Conservation (phyloP, 1,140 invertebrate species). For the Papilio polyxenes region DNA sequence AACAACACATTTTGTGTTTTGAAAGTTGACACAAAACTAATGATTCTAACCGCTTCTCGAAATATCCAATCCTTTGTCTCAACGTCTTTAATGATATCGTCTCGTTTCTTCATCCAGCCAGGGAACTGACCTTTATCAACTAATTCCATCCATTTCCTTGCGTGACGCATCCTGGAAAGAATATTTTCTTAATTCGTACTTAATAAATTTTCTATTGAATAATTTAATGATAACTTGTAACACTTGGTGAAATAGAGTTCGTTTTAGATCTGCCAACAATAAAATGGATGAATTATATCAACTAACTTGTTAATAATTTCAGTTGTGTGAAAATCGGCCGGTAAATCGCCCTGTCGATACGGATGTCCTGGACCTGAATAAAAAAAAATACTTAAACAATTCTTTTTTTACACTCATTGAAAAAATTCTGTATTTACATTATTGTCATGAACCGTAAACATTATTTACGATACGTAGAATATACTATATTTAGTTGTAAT, state of each 20-base stretch:
- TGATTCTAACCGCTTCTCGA: constrained; percentile 64
- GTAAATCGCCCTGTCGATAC: constrained; percentile 64
- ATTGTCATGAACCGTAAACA: no score
- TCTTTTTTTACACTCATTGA: no score
- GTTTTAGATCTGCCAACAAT: no score
- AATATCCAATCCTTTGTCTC: constrained; percentile 75
- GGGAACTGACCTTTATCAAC: constrained; percentile 59
- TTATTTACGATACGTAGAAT: no score
- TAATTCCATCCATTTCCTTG: constrained; percentile 63
- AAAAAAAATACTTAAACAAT: neutral
- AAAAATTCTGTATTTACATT: no score
- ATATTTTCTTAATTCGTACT: neutral
- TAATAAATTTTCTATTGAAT: no score
- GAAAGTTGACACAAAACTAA: no score
- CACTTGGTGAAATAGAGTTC: no score
- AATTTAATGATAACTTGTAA: no score
- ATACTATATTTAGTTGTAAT: no score
- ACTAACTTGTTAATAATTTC: constrained; percentile 75
- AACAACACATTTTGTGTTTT: no score
- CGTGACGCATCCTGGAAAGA: constrained; percentile 64
- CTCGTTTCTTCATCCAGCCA: constrained; percentile 64
- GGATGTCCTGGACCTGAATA: constrained; percentile 62
- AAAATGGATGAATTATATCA: neutral
- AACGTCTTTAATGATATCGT: constrained; percentile 67
- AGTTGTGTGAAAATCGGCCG: constrained; percentile 71